Base-by-base conservation (phyloP, 2,888 invertebrate species). In the Ochropleura plecta region DNA sequence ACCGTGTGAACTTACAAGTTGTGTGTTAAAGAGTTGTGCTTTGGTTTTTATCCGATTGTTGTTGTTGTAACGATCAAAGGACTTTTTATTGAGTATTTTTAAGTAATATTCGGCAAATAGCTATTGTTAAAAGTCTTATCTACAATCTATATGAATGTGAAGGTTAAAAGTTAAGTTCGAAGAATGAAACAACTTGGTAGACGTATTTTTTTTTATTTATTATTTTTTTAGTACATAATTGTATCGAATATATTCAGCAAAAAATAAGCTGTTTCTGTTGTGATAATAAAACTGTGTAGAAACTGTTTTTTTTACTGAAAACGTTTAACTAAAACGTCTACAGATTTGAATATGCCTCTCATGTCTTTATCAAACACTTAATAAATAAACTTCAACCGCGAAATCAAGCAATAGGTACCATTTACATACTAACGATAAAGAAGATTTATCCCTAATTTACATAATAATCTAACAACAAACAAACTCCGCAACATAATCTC, bases 381-480 rank as follows among this genome's bases (percentile, higher is more conserved):
- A 14, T 18, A 20, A 16, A 4, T 4, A 42, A 14, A 12, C n/a
- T 16, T 44, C 18, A 44, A 4, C 30, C 42, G 49, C 8, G 20
- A 42, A 55, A 64, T n/a, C 14, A 40, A 18, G 14, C 20, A 40
- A 73, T 51, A n/a, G n/a, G n/a, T n/a, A 46, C n/a, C 20, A 78
- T 67, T 53, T 49, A 48, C 59, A 55, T 72, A n/a, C n/a, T 62
- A 72, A 57, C 55, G 18, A 66, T 48, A 42, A 18, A 46, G 40
- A 46, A 64, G 20, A 64, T 49, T 53, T n/a, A 80, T 59, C 59
- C 53, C n/a, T 30, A 53, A 79, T 80, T 68, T 49, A 53, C 75
- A 74, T 65, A 79, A 73, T 55, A 44, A 53, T 8, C 20, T 62
- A 7, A 30, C 53, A 55, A 53, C 49, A 68, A 44, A 74, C 16